These are phyloP conservation scores for Paelopatides confundens DNA, from an alignment of 53 echinoderm and acorn worm species.

Conservation along the genomic window DNA sequence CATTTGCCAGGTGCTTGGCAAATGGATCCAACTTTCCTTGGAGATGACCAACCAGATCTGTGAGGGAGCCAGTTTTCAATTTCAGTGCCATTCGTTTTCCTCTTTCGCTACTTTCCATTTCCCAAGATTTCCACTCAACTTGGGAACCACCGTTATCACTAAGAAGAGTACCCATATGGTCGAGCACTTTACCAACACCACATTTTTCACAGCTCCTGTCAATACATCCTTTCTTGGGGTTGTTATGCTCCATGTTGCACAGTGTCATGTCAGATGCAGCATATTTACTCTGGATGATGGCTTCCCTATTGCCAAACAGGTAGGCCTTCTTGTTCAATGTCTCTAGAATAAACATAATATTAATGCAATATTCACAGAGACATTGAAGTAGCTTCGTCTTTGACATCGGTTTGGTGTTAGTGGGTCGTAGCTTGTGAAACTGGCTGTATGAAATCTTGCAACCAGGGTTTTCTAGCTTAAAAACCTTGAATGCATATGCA, in stretches of 20 bases:
- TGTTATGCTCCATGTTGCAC: neutral
- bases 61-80: neutral
- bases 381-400: slow-evolving; percentile 56
- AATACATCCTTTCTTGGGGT: neutral
- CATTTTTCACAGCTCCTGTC: neutral
- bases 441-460: slow-evolving; percentile 20
- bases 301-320: neutral
- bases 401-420: slow-evolving; percentile 55
- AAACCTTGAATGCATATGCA: slow-evolving; percentile 32
- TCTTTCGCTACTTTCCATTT: neutral
- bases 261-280: neutral
- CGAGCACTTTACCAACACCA: neutral
- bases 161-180: neutral
- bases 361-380: slow-evolving; percentile 62
- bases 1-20: slow-evolving; percentile 46
- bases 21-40: slow-evolving; percentile 18
- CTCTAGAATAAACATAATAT: slow-evolving; percentile 38
- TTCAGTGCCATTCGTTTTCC: neutral
- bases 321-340: slow-evolving; percentile 12
- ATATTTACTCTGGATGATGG: neutral
- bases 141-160: neutral
- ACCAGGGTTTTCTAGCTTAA: slow-evolving; percentile 55
- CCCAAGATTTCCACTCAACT: slow-evolving; percentile 4
- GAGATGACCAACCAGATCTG: neutral
- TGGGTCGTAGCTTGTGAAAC: slow-evolving; percentile 44